phyloP scores from a whole-genome alignment of 2,113 vertebrate genomes.

The Alaudala cheleensis region DNA sequence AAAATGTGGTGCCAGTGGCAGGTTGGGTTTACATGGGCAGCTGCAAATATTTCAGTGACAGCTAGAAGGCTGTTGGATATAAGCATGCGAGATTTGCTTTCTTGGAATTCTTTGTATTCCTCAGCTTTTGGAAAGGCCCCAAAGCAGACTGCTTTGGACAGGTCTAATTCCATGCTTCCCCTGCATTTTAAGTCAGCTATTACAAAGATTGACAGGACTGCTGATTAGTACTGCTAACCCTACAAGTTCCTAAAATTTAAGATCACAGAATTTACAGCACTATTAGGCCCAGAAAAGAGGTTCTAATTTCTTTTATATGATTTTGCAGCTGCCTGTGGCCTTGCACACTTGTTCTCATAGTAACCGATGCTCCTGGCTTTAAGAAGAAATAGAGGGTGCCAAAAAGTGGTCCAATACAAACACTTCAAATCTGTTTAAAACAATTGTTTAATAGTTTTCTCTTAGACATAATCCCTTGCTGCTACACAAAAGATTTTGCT shows the following conservation, averaged over 20 bases:
- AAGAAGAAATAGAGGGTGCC: background rate
- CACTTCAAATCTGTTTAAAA: background rate
- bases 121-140: background rate
- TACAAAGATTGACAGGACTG: background rate
- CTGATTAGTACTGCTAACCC: background rate
- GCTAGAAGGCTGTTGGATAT: background rate
- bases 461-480: background rate
- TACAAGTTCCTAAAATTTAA: background rate
- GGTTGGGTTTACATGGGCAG: background rate
- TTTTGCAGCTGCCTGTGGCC: background rate
- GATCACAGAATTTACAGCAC: background rate
- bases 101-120: background rate
- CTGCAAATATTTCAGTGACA: background rate
- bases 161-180: background rate
- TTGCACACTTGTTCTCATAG: background rate
- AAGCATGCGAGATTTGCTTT: background rate
- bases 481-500: background rate
- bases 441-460: background rate
- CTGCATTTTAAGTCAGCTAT: background rate
- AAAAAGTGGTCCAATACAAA: background rate
- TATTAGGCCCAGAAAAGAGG: background rate
- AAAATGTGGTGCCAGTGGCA: background rate
- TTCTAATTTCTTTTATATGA: background rate
- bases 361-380: background rate
- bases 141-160: background rate